Conservation (phyloP, 2,797 vertebrate species). For the Lutjanus campechanus region DNA sequence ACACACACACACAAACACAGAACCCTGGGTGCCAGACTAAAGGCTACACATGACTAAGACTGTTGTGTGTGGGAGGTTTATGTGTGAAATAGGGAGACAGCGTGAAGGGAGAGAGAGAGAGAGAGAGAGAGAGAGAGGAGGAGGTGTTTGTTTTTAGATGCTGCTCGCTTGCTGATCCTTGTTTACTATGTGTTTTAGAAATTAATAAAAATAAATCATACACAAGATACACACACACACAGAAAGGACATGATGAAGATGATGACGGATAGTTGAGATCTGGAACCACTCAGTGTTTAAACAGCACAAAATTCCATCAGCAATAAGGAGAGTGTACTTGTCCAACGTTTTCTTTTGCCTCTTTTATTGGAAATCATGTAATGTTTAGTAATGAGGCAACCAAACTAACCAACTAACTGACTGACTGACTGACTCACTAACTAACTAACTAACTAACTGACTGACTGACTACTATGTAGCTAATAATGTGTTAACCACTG, state of each 20-base stretch:
- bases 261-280: background rate
- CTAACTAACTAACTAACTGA: background rate
- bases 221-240: constrained; percentile 5
- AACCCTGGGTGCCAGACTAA: constrained; percentile 52
- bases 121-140: constrained; percentile 34
- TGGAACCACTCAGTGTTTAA: background rate
- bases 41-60: constrained; percentile 65
- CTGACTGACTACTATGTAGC: background rate
- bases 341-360: background rate
- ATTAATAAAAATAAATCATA: constrained; percentile 38
- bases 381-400: background rate
- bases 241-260: background rate
- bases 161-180: constrained; percentile 50
- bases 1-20: constrained; percentile 20
- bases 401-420: background rate
- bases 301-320: background rate
- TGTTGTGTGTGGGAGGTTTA: constrained; percentile 65
- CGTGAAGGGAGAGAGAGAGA: constrained; percentile 35
- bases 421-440: background rate
- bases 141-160: constrained; percentile 57
- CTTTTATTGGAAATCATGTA: background rate
- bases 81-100: constrained; percentile 66
- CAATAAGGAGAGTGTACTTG: background rate
- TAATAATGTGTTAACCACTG: too few relatives aligned
- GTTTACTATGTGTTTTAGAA: constrained; percentile 52